A percentile compares a stretch with the other conserved stretches of the same genome.
phyloP scores from a whole-genome alignment of 2,113 vertebrate genomes.

The Nyctereutes procyonoides region DNA sequence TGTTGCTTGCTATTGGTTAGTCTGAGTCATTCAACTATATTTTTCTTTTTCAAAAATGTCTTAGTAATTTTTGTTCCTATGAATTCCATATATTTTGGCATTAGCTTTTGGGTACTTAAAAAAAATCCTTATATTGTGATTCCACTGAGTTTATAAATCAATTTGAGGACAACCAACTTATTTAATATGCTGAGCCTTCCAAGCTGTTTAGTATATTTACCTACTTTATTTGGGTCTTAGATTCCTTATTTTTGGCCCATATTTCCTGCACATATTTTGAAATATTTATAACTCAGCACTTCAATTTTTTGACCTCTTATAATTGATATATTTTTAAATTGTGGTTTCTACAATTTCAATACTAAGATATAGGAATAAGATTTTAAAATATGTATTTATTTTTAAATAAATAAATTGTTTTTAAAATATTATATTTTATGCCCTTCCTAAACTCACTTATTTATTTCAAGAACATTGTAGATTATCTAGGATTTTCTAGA shows the following conservation, averaged over 20 bases:
- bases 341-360: background rate
- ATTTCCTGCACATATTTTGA: background rate
- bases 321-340: background rate
- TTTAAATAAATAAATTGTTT: background rate
- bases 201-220: background rate
- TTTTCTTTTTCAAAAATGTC: background rate
- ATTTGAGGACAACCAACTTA: background rate
- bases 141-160: background rate
- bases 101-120: background rate
- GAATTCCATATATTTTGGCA: background rate
- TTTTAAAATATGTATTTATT: background rate
- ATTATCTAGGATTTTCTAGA: background rate
- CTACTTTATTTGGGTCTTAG: background rate
- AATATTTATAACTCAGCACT: background rate
- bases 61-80: background rate
- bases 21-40: background rate
- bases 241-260: background rate
- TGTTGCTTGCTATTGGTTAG: background rate
- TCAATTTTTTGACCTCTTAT: background rate
- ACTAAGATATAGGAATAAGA: background rate
- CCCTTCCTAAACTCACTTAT: background rate
- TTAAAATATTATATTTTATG: background rate
- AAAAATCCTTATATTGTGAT: background rate
- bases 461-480: background rate
- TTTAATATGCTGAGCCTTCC: background rate